Evolutionary conservation across 1,140 invertebrate species (phyloP).

Genomic region (Drosophila tropicalis): DNA sequence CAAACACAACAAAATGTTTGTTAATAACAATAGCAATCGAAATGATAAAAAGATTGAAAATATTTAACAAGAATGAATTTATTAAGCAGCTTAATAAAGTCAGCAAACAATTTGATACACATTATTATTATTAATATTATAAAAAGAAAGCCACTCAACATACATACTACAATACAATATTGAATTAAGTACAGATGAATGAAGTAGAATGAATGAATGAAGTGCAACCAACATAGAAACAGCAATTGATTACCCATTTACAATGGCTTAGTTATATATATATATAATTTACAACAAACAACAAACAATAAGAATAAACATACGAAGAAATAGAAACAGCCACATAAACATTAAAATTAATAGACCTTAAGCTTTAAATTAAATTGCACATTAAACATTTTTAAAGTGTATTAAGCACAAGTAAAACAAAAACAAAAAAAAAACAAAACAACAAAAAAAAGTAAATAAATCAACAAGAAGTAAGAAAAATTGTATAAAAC

Average conservation of each 20-base stretch:
- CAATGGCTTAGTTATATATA: conserved; percentile 61
- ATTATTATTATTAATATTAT: background rate
- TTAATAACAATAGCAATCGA: conserved; percentile 25
- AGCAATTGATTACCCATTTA: conserved; percentile 29
- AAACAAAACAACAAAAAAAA: conserved; percentile 58
- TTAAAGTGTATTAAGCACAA: conserved; percentile 78
- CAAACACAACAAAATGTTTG: conserved; percentile 38
- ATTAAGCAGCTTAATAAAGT: conserved; percentile 78
- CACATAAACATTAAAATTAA: conserved; percentile 22
- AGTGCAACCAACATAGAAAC: background rate
- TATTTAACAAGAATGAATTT: conserved; percentile 63
- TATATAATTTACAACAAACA: conserved; percentile 68
- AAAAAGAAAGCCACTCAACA: conserved; percentile 11
- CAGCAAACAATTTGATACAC: conserved; percentile 33
- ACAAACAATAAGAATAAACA: conserved; percentile 30
- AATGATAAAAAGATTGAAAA: conserved; percentile 27
- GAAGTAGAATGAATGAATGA: conserved; percentile 5
- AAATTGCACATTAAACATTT: conserved; percentile 76
- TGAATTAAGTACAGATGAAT: background rate
- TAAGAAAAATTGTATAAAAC: conserved; percentile 34
- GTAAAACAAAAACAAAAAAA: conserved; percentile 56
- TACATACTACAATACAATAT: conserved; percentile 12
- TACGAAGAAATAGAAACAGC: conserved; percentile 35
- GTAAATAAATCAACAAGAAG: conserved; percentile 21
- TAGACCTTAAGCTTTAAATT: conserved; percentile 70